These are phyloP conservation scores for Regulus satrapa DNA, from an alignment of 2,113 vertebrate species.

Conservation along the genomic window DNA sequence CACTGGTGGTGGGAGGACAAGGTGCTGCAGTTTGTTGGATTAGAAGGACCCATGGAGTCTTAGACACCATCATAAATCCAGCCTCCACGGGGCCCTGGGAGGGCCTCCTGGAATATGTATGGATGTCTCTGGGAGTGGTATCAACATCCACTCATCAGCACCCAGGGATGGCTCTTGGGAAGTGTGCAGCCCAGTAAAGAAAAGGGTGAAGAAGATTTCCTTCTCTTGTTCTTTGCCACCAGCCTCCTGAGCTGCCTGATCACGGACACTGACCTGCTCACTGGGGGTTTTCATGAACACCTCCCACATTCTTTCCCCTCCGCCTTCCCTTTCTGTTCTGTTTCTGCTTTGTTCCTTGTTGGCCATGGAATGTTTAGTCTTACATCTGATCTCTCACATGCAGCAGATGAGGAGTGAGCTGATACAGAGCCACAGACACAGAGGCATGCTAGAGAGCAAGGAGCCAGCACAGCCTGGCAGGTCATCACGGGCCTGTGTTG, in stretches of 20 bases:
- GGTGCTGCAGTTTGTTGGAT: background rate
- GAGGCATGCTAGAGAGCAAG: background rate
- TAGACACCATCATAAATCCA: background rate
- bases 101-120: accelerated
- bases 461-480: background rate
- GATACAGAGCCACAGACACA: background rate
- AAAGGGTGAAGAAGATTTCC: background rate
- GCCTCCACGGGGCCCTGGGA: background rate
- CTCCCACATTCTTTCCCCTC: background rate
- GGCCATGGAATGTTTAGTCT: background rate
- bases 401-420: background rate
- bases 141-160: background rate
- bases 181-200: background rate
- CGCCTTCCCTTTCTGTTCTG: background rate
- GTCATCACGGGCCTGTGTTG: background rate
- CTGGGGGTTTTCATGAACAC: background rate
- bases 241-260: background rate
- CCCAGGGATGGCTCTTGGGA: background rate
- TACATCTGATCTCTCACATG: background rate
- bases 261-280: accelerated
- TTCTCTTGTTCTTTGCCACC: background rate
- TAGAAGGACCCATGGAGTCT: background rate
- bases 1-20: background rate
- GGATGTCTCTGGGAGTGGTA: background rate
- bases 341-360: background rate